Percentiles rank a stretch among this genome's conserved stretches.
Evolutionary conservation across 2,113 vertebrate genomes (phyloP).

Genomic region (Terrapene triunguis): DNA sequence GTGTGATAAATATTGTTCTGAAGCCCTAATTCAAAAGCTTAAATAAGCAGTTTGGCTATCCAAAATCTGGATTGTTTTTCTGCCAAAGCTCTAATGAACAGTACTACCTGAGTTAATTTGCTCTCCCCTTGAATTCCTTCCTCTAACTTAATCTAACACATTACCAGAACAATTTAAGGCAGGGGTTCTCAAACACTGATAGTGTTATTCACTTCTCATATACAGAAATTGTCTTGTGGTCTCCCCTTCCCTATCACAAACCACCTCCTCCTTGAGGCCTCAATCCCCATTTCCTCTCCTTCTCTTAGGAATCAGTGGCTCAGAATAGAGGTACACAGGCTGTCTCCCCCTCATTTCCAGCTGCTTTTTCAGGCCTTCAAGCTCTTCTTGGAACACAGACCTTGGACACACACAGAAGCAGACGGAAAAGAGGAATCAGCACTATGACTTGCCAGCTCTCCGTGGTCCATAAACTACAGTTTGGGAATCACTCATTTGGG

Average conservation of each 20-base stretch:
- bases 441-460: slow-evolving; percentile 60
- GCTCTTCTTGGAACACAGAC: slow-evolving; percentile 57
- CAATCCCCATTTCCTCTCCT: not conserved
- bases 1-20: not conserved
- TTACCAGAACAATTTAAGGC: not conserved
- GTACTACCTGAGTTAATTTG: not conserved
- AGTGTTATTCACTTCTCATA: not conserved
- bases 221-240: not conserved
- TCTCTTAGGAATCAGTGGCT: not conserved
- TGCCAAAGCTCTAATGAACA: not conserved
- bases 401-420: slow-evolving; percentile 40
- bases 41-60: not conserved
- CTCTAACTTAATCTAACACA: slow-evolving; percentile 4
- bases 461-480: slow-evolving; percentile 47
- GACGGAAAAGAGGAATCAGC: slow-evolving; percentile 40
- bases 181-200: not conserved
- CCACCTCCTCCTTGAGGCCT: not conserved
- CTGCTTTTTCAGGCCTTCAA: slow-evolving; percentile 25
- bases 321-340: not conserved
- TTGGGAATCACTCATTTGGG: not conserved
- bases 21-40: slow-evolving; percentile 5
- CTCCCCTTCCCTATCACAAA: not conserved
- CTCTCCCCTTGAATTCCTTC: not conserved
- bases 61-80: not conserved
- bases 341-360: slow-evolving; percentile 23